Evolutionary conservation across 2,113 vertebrate species (phyloP), one percentile per base, ranked within the genome.

Genomic region (Chunga burmeisteri): DNA sequence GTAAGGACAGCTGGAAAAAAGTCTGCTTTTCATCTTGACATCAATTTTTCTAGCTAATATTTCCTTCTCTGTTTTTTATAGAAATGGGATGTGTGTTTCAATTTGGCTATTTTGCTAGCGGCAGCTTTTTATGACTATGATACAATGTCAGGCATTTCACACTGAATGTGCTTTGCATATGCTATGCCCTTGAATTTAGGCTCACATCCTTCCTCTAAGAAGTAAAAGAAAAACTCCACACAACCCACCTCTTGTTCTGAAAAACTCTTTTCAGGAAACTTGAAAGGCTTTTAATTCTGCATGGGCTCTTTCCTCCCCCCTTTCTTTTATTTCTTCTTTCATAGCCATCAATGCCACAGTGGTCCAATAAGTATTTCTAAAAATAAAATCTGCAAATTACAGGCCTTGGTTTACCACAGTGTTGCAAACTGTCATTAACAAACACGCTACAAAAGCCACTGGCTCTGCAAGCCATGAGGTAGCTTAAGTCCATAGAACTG

Each of bases 301-400:
- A 85, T 73, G 67, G 71, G 61, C 66, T 77, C 61, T 96, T 85
- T 83, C 73, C 86, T 55, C 38, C 89, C 71, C 46, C 16, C 40
- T 72, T 93, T 91, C 56, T 81, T 94, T 97, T 89, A 80, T 66
- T 91, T 81, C 74, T 93, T 91, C 71, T 90, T 91, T 88, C 82
- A 86, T 49, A 95, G 62, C 53, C 29, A 50, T 95, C 68, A 96
- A 90, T 90, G 50, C 71, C 90, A 79, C 82, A 83, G 80, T 67
- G 56, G 73, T 95, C 59, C 82, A 89, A 88, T 95, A 93, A 93
- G 52, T 58, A 89, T 79, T 80, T 92, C 93, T 97, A 96, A 98
- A 98, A 97, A 97, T 97, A 97, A 96, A 94, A 77, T 78, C 78
- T 89, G 38, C 40, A 97, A 97, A 97, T 97, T 94, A 96, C 32